Percentiles rank a stretch among this genome's conserved stretches.
Evolutionary conservation across 2,797 vertebrate species (phyloP).

Genomic region (Thalassophryne amazonica): DNA sequence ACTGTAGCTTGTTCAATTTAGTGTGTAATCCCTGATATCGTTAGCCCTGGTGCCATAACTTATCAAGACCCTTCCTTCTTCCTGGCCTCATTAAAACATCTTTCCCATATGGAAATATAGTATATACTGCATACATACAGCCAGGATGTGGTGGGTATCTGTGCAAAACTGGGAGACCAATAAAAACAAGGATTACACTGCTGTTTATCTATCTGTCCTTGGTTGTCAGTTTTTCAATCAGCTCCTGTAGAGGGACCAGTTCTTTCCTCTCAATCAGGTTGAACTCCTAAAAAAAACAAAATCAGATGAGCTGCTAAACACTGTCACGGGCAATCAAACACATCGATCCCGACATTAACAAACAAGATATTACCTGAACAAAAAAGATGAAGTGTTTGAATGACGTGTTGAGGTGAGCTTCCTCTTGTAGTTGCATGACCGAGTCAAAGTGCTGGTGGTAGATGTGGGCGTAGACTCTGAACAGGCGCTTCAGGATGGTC

Average conservation of each 20-base stretch:
- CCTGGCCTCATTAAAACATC: constrained; percentile 71
- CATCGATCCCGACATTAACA: background rate
- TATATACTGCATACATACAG: constrained; percentile 77
- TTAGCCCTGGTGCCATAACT: constrained; percentile 64
- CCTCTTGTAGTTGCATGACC: constrained; percentile 96
- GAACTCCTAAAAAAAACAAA: constrained; percentile 84
- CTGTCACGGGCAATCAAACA: background rate
- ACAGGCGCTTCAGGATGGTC: constrained; percentile 96
- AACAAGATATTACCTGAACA: constrained; percentile 82
- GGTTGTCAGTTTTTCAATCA: constrained; percentile 98
- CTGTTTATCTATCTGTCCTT: constrained; percentile 97
- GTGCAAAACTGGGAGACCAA: constrained; percentile 75
- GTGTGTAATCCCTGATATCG: constrained; percentile 66
- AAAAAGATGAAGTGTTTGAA: constrained; percentile 99
- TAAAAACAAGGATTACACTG: constrained; percentile 48
- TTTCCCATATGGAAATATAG: constrained; percentile 75
- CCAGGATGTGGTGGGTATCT: constrained; percentile 71
- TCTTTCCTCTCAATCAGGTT: constrained; percentile 97
- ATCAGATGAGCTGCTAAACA: background rate
- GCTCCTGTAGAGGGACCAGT: constrained; percentile 94
- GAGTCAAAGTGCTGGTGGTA: constrained; percentile 99
- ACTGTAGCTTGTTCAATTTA: constrained; percentile 48
- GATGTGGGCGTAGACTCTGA: constrained; percentile 97
- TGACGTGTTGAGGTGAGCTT: constrained; percentile 98
- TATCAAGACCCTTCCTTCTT: constrained; percentile 60